Evolutionary conservation across 1,140 invertebrate genomes (phyloP), one percentile per base, ranked within the genome.

Genomic region (Zaprionus capensis): DNA sequence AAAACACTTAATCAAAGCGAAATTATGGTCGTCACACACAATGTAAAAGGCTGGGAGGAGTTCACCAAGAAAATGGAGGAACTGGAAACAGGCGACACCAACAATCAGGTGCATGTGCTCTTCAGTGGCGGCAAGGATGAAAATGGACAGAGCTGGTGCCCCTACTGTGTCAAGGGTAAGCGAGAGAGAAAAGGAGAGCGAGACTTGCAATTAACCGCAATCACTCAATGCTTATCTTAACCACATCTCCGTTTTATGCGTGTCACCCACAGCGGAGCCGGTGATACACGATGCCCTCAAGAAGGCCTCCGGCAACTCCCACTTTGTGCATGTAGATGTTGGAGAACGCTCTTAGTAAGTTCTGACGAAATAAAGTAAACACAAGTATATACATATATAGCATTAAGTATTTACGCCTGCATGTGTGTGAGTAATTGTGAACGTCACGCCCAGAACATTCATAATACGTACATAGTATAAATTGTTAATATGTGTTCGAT

Each of bases 91-190:
- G 78, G 80, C 14, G 85, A 82, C 4, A 72, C 85, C 44, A 92
- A 84, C 12, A 70, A 93, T 74, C 83, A 93, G 2, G 93, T 95
- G 34, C 93, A 95, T 81, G 93, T 96, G 15, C 94, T 95, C 22
- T 97, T 95, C 78, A 95, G 94, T 75, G 96, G 96, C 34, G 94
- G 94, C 17, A 96, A 96, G 90, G 82, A 94, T 41, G 91, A 94
- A n/a, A 93, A 94, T 78, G 96, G 96, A 6, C 78, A 94, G 57
- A 96, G 92, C 61, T 97, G 96, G 96, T 97, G 96, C 80, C 93
- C 95, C 2, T 96, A 97, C 88, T 97, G 96, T 90, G 95, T 96
- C 26, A 94, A 94, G 94, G 96, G 95, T 95, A 93, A 81, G 76
- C 36, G 46, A 38, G 7, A 15, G 12, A 44, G 41, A 9, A 6